A percentile compares a stretch with the other conserved stretches of the same genome.
These are phyloP conservation scores for Ceuthmochares aereus DNA, from an alignment of 2,113 vertebrate species.

Conservation along the genomic window DNA sequence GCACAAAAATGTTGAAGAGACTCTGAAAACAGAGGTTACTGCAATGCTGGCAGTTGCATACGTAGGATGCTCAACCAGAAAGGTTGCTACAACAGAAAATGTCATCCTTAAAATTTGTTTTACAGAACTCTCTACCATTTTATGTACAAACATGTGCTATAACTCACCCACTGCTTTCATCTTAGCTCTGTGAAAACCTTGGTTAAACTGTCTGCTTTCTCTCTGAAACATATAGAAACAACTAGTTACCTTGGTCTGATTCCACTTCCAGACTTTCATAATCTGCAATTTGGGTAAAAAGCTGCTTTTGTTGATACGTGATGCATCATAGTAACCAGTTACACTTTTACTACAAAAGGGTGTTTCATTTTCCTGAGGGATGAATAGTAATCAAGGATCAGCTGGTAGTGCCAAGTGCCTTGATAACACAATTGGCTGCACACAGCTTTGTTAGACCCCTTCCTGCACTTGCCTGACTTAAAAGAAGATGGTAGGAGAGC, in stretches of 20 bases:
- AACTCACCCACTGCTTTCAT: not conserved
- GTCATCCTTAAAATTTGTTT: not conserved
- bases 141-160: not conserved
- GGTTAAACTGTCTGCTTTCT: not conserved
- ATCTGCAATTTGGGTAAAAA: constrained; percentile 45
- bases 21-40: not conserved
- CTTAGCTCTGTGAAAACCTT: not conserved
- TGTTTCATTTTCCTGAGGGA: constrained; percentile 67
- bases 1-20: not conserved
- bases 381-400: constrained; percentile 69
- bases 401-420: constrained; percentile 73
- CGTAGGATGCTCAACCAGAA: not conserved
- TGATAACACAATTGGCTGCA: constrained; percentile 73
- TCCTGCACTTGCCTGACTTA: not conserved
- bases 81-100: not conserved
- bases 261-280: constrained; percentile 40
- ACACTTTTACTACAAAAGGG: constrained; percentile 66
- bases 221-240: not conserved
- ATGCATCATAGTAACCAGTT: constrained; percentile 52
- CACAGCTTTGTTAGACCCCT: constrained; percentile 61
- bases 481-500: not conserved
- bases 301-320: constrained; percentile 61
- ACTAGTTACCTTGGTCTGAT: constrained; percentile 15
- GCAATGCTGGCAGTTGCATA: not conserved
- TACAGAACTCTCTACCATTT: not conserved